phyloP scores from a whole-genome alignment of 1,140 invertebrate species.

The Pollicipes pollicipes region DNA sequence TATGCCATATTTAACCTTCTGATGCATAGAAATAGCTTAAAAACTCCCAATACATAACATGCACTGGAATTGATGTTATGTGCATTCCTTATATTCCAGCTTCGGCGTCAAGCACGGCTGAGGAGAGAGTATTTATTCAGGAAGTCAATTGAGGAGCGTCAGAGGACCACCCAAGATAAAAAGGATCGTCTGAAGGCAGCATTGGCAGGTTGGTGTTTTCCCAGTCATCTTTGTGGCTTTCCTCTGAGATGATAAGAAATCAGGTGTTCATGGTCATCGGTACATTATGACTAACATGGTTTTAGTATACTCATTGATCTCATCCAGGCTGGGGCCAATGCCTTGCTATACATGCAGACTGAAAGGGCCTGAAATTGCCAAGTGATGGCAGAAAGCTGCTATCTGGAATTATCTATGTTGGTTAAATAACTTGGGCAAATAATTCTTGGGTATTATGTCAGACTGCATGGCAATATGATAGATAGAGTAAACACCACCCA shows the following conservation, averaged over 20 bases:
- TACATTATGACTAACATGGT: background rate
- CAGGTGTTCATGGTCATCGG: background rate
- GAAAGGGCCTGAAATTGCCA: background rate
- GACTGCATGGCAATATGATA: too few relatives aligned
- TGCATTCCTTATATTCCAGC: constrained; percentile 34
- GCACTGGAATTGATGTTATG: too few relatives aligned
- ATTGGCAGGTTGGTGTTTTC: constrained; percentile 36
- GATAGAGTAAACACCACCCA: too few relatives aligned
- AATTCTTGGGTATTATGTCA: too few relatives aligned
- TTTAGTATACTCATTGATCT: background rate
- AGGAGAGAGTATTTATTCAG: constrained; percentile 83
- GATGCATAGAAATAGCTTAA: too few relatives aligned
- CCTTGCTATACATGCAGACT: background rate
- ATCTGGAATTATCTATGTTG: too few relatives aligned
- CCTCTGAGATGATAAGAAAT: background rate
- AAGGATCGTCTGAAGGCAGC: constrained; percentile 63
- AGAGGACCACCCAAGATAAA: constrained; percentile 71
- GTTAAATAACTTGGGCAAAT: too few relatives aligned
- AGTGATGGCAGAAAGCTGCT: constrained; percentile 6
- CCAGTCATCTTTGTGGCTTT: background rate
- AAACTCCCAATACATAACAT: too few relatives aligned
- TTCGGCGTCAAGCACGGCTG: constrained; percentile 72
- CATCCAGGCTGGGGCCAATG: background rate
- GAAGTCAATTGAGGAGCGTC: constrained; percentile 70
- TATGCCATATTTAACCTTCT: too few relatives aligned